Base-by-base conservation (phyloP, 1,140 invertebrate species). In the Oryctes rhinoceros region DNA sequence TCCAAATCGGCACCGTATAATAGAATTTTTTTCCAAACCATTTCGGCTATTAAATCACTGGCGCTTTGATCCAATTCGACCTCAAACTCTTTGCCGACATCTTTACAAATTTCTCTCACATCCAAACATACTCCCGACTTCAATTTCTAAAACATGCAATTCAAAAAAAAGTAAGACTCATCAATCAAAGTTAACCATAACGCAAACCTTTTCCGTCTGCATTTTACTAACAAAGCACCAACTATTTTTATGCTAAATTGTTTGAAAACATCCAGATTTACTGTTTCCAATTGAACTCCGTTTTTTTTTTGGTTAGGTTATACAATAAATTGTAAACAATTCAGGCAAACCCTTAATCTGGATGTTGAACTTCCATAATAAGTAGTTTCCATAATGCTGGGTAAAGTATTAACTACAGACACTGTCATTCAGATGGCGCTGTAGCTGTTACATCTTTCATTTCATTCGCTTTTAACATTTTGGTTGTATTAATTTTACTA, bases 1-100 rank as follows among this genome's bases (percentile, higher is more conserved):
- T 91, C 90, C 80, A 91, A 87, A 85, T 91, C 90, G 10, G 85
- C 62, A n/a, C 84, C 88, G 82, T 89, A 90, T 4, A 89, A 77
- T 47, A 81, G 78, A 24, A 91, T 76, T 85, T 90, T 90, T 84
- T 88, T 89, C 83, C 87, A 89, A 20, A 88, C 83, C 9, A 91
- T 83, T 85, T 91, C 90, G 9, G 88, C 86, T 71, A 91, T 88
- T 35, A 90, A 82, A 81, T 90, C 89, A 80, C 88, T 87, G 7
- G 89, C 88, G 78, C 85, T 75, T 15, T 87, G 82, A 80, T 88
- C 88, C 67, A 82, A 84, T 18, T 88, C 87, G 30, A 90, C 87
- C 44, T 88, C 86, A 76, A 90, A 82, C n/a, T 88, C 86, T 5
- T 87, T 81, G 65, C 87, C 88, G 24, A 89, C 85, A 83, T 91